These are phyloP conservation scores for Damaliscus lunatus DNA, from an alignment of 2,113 vertebrate species.

Conservation along the genomic window DNA sequence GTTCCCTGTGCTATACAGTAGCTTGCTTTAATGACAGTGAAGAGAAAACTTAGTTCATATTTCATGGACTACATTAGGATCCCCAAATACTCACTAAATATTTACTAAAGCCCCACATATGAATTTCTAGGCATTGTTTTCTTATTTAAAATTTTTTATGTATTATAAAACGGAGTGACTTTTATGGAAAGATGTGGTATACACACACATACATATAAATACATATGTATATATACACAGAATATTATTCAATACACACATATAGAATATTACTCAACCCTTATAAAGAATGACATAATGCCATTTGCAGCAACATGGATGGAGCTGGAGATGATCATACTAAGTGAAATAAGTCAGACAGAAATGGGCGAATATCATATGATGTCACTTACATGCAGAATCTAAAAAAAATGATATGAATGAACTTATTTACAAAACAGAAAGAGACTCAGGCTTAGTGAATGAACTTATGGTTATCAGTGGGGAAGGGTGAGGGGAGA, in stretches of 20 bases:
- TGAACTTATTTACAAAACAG: not conserved
- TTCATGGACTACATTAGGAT: not conserved
- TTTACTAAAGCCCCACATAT: not conserved
- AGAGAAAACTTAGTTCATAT: not conserved
- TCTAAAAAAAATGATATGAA: not conserved
- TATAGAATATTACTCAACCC: not conserved
- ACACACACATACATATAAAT: not conserved
- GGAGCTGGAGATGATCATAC: not conserved
- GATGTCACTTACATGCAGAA: not conserved
- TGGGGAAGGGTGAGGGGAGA: not conserved
- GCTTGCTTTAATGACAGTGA: not conserved
- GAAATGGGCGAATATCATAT: not conserved
- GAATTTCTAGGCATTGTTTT: constrained; percentile 5
- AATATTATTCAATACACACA: not conserved
- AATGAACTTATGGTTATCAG: not conserved
- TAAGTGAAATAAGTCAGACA: not conserved
- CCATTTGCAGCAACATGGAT: not conserved
- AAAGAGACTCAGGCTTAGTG: not conserved
- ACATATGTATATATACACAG: not conserved
- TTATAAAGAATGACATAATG: not conserved
- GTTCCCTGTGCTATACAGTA: not conserved
- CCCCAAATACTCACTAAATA: not conserved
- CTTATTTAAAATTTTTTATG: not conserved
- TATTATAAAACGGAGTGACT: not conserved
- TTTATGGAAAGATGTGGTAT: not conserved